phyloP scores from a whole-genome alignment of 2,113 vertebrate species.

The Entelurus aequoreus region DNA sequence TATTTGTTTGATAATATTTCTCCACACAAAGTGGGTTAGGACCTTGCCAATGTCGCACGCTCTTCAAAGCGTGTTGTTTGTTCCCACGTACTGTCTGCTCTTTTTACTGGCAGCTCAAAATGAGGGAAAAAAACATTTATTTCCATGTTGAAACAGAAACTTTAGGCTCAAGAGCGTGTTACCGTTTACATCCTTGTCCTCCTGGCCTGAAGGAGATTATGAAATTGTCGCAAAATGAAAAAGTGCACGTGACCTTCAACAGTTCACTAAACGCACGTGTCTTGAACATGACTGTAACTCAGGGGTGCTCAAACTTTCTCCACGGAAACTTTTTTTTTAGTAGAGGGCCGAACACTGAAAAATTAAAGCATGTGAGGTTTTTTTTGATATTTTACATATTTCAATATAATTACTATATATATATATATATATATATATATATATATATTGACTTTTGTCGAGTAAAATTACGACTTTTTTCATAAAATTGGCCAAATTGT shows the following conservation, averaged over 20 bases:
- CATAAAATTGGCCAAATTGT: too few relatives aligned
- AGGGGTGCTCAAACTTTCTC: too few relatives aligned
- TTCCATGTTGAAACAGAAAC: conserved; percentile 47
- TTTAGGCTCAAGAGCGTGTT: conserved; percentile 49
- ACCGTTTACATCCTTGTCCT: conserved; percentile 45
- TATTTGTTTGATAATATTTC: not conserved
- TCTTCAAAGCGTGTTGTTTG: conserved; percentile 34
- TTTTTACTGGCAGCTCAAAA: conserved; percentile 29
- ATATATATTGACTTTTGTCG: too few relatives aligned
- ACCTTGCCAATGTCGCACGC: conserved; percentile 12
- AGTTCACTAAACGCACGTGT: conserved; percentile 7
- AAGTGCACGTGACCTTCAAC: conserved; percentile 20
- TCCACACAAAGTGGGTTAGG: not conserved
- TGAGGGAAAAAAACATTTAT: conserved; percentile 10
- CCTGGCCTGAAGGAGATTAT: not conserved
- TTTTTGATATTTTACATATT: too few relatives aligned
- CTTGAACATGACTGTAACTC: not conserved
- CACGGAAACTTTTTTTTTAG: too few relatives aligned
- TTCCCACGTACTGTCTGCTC: conserved; percentile 45
- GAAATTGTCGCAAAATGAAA: not conserved
- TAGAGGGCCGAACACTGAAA: too few relatives aligned
- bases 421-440: too few relatives aligned
- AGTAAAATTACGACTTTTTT: too few relatives aligned
- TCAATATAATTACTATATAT: too few relatives aligned
- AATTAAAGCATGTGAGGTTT: too few relatives aligned